Evolutionary conservation across 1,140 invertebrate species (phyloP).

Genomic region (Bathynomus jamesi): DNA sequence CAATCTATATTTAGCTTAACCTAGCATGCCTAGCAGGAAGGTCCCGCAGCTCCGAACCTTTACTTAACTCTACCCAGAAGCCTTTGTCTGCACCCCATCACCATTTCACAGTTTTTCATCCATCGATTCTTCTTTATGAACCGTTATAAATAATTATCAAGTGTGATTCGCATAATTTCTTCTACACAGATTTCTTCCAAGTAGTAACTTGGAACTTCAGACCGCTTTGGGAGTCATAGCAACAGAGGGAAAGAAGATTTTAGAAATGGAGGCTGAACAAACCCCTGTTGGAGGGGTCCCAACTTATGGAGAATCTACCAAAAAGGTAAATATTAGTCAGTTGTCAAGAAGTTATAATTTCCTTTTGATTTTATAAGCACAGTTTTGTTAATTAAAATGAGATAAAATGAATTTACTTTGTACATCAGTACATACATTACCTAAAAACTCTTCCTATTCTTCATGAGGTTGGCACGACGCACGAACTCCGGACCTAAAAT

Average conservation of each 20-base stretch:
- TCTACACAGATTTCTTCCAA: conserved; percentile 5
- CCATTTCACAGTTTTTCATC: not conserved
- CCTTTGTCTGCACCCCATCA: not conserved
- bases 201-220: conserved; percentile 13
- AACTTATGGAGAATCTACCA: not conserved
- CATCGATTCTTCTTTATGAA: not conserved
- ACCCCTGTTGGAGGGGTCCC: not conserved
- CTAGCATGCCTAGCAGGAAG: no score
- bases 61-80: no score
- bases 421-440: no score
- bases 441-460: no score
- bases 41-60: no score
- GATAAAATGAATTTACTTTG: no score
- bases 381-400: not conserved
- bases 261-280: conserved; percentile 8
- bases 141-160: not conserved
- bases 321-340: not conserved
- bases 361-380: not conserved
- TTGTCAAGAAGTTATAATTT: not conserved
- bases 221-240: conserved; percentile 17
- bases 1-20: no score
- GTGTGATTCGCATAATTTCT: not conserved
- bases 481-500: no score
- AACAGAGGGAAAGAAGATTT: conserved; percentile 8
- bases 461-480: no score